Evolutionary conservation across 2,797 vertebrate genomes (phyloP), one percentile per base, ranked within the genome.

Genomic region (Tenualosa ilisha): DNA sequence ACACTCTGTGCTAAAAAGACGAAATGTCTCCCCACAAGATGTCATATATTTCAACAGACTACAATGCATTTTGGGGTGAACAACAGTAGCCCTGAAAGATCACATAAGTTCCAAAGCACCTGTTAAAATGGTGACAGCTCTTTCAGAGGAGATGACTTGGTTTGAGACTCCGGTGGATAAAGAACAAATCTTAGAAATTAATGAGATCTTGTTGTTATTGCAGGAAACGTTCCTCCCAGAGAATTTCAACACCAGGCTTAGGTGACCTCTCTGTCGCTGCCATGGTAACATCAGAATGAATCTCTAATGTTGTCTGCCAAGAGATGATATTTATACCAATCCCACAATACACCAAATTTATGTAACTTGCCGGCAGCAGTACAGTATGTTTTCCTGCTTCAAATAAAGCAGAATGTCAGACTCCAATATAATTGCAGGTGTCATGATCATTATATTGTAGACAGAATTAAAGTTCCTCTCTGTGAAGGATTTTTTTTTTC

Each of bases 221-320:
- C 50, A 50, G 82, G 81, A 86, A 86, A 84, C 59, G 82, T 86
- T 84, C 51, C 53, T 84, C 68, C 6, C 75, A 0, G 82, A 85
- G 87, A 85, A 84, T 89, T 88, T 86, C 85, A 85, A 81, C 84
- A 87, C 84, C 84, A 87, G 83, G 84, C 82, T 82, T 88, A 83
- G 87, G 83, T 88, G 86, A 91, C 91, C 88, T 84, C 84, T 86
- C 85, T 89, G 83, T 84, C 37, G 89, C 87, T 90, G 84, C 90
- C 89, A 92, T 91, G 89, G 89, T 88, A 90, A 91, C 89, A 26
- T 89, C 81, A 72, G 82, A 84, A 86, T 53, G 40, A 84, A 86
- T 87, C 82, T 88, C 59, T 85, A 43, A 85, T 85, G 87, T 86
- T 87, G 46, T 81, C 82, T 68, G 83, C 84, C 86, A 88, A 86